These are phyloP conservation scores for Myripristis jacobus DNA, from an alignment of 2,797 vertebrate genomes.

Conservation along the genomic window DNA sequence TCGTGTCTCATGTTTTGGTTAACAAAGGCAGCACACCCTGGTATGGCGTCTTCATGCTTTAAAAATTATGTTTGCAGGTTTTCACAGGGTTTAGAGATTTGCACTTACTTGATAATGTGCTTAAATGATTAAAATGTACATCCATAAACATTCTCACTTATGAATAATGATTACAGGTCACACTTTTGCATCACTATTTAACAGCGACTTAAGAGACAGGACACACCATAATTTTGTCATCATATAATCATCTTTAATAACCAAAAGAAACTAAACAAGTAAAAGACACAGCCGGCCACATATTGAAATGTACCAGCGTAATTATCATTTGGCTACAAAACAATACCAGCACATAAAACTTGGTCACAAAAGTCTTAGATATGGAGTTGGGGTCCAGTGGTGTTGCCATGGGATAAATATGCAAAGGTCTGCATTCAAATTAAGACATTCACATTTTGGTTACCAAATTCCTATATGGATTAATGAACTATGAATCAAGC, in stretches of 20 bases:
- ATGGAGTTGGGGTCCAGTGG: constrained; percentile 66
- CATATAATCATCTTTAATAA: constrained; percentile 68
- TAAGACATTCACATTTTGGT: constrained; percentile 67
- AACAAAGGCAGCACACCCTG: not conserved
- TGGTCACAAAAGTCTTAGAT: constrained; percentile 34
- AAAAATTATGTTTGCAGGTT: not conserved
- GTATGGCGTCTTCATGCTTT: not conserved
- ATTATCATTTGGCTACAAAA: constrained; percentile 54
- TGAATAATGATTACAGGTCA: too few relatives aligned
- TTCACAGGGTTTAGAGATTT: too few relatives aligned
- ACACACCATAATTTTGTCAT: not conserved
- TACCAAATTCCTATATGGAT: constrained; percentile 29
- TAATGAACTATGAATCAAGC: constrained; percentile 31
- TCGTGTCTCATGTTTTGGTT: too few relatives aligned
- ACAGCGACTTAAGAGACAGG: too few relatives aligned
- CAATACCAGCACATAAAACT: constrained; percentile 37
- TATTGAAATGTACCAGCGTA: constrained; percentile 41
- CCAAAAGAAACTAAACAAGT: constrained; percentile 63
- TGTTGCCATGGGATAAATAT: constrained; percentile 50
- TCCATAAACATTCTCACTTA: too few relatives aligned
- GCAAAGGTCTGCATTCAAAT: constrained; percentile 49
- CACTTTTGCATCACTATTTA: too few relatives aligned
- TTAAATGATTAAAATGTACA: too few relatives aligned
- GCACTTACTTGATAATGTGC: too few relatives aligned
- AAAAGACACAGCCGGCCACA: constrained; percentile 48